Base-by-base conservation (phyloP, 2,797 vertebrate genomes). In the Dallia pectoralis region DNA sequence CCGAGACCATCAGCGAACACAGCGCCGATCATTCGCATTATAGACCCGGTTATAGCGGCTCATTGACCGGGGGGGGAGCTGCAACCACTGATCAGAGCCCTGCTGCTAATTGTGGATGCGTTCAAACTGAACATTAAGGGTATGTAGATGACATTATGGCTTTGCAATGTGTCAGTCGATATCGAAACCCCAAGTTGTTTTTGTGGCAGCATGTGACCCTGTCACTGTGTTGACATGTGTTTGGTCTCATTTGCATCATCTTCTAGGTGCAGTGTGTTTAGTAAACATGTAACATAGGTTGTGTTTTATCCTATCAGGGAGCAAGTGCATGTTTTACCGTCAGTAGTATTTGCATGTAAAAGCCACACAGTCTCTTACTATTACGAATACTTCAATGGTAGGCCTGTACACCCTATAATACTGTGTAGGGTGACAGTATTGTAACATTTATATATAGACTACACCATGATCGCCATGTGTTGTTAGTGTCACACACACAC, bases 101-200 rank as follows among this genome's bases (percentile, higher is more conserved):
- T 75, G 84, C 86, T 82, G 75, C 19, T 27, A 75, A 81, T 87
- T 86, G 89, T 89, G 89, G 89, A 91, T 91, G 91, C 83, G 77
- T 87, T 83, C 86, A 82, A 85, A 78, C 79, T 48, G 74, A 81
- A 72, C 79, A 77, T 83, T 81, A 89, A 74, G 85, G 88, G 91
- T 91, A 92, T 48, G 89, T 81, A 85, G 74, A 53, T 25, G 67
- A 11, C 59, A 53, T 68, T 77, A 53, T 69, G 56, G 14, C 1
- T 56, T 12, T 44, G 11, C 47, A 68, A 18, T 51, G 30, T 33
- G 30, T 33, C 4, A 71, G 1, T 61, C 6, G 30, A 64, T 8
- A 56, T 22, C 19, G 19, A 36, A 70, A 25, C 25, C 25, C 25
- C 32, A 22, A 27, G 48, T 59, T 15, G 49, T 36, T 30, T 56